Conservation (phyloP, 2,888 invertebrate genomes). For the Nasonia oneida region DNA sequence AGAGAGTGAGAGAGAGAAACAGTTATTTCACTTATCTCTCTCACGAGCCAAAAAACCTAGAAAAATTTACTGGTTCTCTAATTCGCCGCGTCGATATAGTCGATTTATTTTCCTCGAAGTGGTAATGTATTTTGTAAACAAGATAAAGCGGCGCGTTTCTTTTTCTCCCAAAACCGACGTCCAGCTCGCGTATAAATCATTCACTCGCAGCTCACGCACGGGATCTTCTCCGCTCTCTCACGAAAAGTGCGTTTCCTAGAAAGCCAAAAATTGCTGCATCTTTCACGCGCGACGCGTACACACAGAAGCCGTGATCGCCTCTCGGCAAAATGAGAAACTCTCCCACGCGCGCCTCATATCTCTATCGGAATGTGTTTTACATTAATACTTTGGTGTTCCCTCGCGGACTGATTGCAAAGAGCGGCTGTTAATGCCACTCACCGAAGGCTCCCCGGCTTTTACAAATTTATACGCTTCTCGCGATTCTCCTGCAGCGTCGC, state of each 20-base stretch:
- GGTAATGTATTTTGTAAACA: slow-evolving; percentile 25
- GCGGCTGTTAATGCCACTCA: slow-evolving; percentile 76
- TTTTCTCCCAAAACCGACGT: background rate
- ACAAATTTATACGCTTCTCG: slow-evolving; percentile 76
- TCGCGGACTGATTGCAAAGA: slow-evolving; percentile 75
- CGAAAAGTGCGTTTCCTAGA: background rate
- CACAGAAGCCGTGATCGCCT: background rate
- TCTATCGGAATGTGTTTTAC: slow-evolving; percentile 79
- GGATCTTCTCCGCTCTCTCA: background rate
- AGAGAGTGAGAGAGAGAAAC: slow-evolving; percentile 23
- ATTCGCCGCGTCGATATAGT: slow-evolving; percentile 24
- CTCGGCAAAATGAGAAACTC: slow-evolving; percentile 55
- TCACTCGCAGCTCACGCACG: background rate
- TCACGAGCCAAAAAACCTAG: background rate
- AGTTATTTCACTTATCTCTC: slow-evolving; percentile 47
- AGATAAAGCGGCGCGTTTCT: slow-evolving; percentile 18
- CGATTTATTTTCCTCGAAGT: slow-evolving; percentile 30
- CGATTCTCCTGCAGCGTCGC: slow-evolving; percentile 65
- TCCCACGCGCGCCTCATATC: slow-evolving; percentile 67
- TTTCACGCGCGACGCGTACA: background rate
- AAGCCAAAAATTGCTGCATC: background rate
- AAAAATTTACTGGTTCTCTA: slow-evolving; percentile 51
- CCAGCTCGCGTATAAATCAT: too few relatives aligned
- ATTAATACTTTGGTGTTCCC: slow-evolving; percentile 78
- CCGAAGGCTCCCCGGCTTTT: slow-evolving; percentile 72